A percentile compares a stretch with the other conserved stretches of the same genome.
These are phyloP conservation scores for Aulostomus chinensis DNA, from an alignment of 2,797 vertebrate species.

Conservation along the genomic window DNA sequence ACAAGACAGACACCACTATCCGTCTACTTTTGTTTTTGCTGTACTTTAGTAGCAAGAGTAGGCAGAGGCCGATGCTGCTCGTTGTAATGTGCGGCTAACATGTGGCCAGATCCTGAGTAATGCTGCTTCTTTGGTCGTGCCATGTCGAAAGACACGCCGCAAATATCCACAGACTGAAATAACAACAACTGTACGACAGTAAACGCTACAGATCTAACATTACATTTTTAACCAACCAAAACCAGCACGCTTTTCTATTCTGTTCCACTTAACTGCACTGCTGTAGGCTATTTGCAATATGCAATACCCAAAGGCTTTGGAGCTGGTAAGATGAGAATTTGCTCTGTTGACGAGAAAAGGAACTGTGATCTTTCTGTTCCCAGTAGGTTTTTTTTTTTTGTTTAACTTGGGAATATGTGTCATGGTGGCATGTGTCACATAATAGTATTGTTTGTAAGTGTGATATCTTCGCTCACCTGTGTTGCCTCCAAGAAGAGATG, in stretches of 20 bases:
- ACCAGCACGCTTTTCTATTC: slow-evolving; percentile 52
- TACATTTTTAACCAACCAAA: slow-evolving; percentile 64
- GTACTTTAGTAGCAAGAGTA: slow-evolving; percentile 58
- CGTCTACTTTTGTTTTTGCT: slow-evolving; percentile 65
- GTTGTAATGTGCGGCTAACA: slow-evolving; percentile 65
- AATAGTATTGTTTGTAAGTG: slow-evolving; percentile 52
- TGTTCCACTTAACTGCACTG: slow-evolving; percentile 64
- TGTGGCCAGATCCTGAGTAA: slow-evolving; percentile 67
- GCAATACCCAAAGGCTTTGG: slow-evolving; percentile 75
- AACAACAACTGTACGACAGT: slow-evolving; percentile 77
- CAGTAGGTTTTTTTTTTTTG: slow-evolving; percentile 41
- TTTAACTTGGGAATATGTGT: slow-evolving; percentile 65
- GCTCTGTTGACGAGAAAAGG: slow-evolving; percentile 52
- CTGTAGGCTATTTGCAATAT: slow-evolving; percentile 74
- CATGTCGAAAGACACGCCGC: slow-evolving; percentile 54
- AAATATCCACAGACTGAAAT: slow-evolving; percentile 75
- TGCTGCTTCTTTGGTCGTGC: slow-evolving; percentile 54
- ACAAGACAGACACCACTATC: slow-evolving; percentile 67
- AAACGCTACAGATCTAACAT: slow-evolving; percentile 67
- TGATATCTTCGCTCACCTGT: slow-evolving; percentile 35
- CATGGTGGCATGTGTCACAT: slow-evolving; percentile 60
- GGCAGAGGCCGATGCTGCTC: slow-evolving; percentile 55
- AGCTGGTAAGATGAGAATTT: slow-evolving; percentile 56
- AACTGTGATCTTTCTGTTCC: slow-evolving; percentile 68
- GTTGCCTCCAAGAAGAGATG: slow-evolving; percentile 32